Conservation (phyloP, 2,113 vertebrate species). For the Seriola quinqueradiata region DNA sequence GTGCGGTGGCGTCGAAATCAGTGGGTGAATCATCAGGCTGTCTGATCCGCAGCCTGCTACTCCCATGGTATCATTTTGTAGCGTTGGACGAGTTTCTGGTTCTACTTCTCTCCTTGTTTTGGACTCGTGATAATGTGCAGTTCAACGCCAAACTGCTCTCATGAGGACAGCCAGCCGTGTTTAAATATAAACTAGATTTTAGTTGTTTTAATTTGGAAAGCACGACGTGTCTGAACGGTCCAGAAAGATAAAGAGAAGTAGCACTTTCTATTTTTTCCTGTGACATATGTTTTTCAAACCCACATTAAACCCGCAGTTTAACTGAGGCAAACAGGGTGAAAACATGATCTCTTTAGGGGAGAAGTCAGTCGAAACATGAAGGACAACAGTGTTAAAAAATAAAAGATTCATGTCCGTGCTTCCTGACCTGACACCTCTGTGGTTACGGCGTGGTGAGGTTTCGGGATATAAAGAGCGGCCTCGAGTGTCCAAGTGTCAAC, state of each 20-base stretch:
- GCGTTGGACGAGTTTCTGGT: conserved; percentile 17
- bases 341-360: too few species aligned
- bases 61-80: conserved; percentile 50
- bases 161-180: background rate
- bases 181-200: background rate
- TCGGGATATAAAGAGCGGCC: too few species aligned
- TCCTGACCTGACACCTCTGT: too few species aligned
- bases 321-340: background rate
- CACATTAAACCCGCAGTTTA: background rate
- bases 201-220: conserved; percentile 17
- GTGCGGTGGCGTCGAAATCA: conserved; percentile 25
- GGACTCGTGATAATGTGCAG: background rate
- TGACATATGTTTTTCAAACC: conserved; percentile 32
- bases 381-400: too few species aligned
- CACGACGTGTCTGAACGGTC: background rate
- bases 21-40: conserved; percentile 35
- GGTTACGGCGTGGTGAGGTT: too few species aligned
- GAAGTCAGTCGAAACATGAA: too few species aligned
- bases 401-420: too few species aligned
- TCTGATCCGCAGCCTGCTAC: conserved; percentile 50
- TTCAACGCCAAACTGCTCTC: conserved; percentile 20
- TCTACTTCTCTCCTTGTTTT: conserved; percentile 17
- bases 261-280: background rate
- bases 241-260: background rate
- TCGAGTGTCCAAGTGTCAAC: too few species aligned